phyloP scores from a whole-genome alignment of 2,113 vertebrate genomes.

The Dunckerocampus dactyliophorus region DNA sequence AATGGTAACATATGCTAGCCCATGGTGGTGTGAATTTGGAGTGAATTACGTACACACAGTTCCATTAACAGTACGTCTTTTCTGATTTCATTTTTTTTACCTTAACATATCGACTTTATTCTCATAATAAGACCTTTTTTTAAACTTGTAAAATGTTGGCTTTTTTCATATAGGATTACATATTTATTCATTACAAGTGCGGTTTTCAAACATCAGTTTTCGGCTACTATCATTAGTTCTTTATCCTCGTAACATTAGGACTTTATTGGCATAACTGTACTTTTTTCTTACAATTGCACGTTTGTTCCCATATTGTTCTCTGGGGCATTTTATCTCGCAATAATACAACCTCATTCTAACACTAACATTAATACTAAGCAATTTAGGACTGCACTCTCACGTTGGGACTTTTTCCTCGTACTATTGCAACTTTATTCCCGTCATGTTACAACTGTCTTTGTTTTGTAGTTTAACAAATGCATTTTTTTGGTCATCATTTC shows the following conservation, averaged over 20 bases:
- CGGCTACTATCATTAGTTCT: no score
- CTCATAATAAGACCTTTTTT: background rate
- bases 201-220: no score
- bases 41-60: no score
- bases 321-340: background rate
- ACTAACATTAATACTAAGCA: no score
- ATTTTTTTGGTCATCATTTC: background rate
- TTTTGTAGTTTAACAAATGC: background rate
- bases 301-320: background rate
- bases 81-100: background rate
- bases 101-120: background rate
- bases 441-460: no score
- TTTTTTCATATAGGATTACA: no score
- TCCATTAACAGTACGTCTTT: no score
- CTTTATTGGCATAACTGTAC: background rate
- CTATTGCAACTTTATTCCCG: background rate
- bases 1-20: no score
- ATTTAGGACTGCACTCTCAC: background rate
- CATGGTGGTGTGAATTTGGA: no score
- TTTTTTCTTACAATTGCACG: background rate
- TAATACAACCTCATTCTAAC: background rate
- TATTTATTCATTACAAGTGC: no score
- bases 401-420: background rate
- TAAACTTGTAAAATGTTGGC: background rate
- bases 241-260: no score